A percentile compares a stretch with the other conserved stretches of the same genome.
Conservation (phyloP, 2,797 vertebrate genomes). For the Myotis findleyi region DNA sequence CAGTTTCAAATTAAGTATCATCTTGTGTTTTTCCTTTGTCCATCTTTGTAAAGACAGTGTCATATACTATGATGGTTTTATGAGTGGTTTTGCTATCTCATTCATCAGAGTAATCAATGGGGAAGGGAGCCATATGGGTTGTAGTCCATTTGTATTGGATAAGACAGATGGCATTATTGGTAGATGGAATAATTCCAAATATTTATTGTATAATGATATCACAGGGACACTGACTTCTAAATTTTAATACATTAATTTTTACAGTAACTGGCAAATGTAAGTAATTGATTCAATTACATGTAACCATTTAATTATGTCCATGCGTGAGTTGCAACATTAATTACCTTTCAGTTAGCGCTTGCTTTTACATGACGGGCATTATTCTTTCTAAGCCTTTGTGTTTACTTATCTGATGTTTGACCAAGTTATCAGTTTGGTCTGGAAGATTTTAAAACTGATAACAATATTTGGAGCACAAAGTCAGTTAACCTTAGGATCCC, state of each 20-base stretch:
- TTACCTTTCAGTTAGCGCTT: conserved; percentile 39
- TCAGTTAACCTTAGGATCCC: background rate
- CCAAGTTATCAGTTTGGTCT: conserved; percentile 39
- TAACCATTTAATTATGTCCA: conserved; percentile 55
- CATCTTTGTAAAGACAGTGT: conserved; percentile 85
- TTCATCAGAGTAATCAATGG: conserved; percentile 87
- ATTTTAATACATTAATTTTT: conserved; percentile 82
- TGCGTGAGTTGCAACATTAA: conserved; percentile 45
- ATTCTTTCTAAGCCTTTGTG: conserved; percentile 49
- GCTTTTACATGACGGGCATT: conserved; percentile 42
- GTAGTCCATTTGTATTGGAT: conserved; percentile 86
- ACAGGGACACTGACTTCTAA: conserved; percentile 79
- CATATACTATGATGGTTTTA: conserved; percentile 84
- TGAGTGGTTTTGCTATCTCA: conserved; percentile 85
- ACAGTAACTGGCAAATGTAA: conserved; percentile 39
- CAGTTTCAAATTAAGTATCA: conserved; percentile 86
- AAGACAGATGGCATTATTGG: conserved; percentile 89
- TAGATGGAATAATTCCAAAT: conserved; percentile 88
- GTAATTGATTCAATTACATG: conserved; percentile 57
- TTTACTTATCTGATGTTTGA: conserved; percentile 57
- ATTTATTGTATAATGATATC: conserved; percentile 86
- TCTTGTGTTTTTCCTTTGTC: conserved; percentile 86
- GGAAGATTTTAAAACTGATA: conserved; percentile 45
- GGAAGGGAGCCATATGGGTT: conserved; percentile 86
- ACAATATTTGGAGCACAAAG: background rate